Evolutionary conservation across 2,797 vertebrate genomes (phyloP), one percentile per base, ranked within the genome.

Genomic region (Girardinus metallicus): DNA sequence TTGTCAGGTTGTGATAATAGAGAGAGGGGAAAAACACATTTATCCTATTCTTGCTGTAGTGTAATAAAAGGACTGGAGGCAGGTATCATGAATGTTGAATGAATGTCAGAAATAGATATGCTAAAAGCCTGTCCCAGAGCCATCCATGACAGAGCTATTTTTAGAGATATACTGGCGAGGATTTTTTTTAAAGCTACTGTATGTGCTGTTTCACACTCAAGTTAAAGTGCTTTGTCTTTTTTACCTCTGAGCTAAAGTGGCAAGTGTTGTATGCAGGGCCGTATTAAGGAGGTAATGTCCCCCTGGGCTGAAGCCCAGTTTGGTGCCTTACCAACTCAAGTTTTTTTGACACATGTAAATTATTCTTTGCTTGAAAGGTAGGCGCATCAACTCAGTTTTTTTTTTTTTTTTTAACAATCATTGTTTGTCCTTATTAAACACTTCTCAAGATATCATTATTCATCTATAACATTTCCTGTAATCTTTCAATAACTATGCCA

Each of bases 21-120:
- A 29, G 23, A 13, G 43, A 55, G 47, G 16, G 76, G 57, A 73
- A 75, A 77, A 80, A 78, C 1, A 10, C 3, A 29, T 29, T n/a
- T 86, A 77, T 55, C 55, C 36, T 71, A 74, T 82, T 73, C 80
- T 73, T 79, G 34, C 75, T 47, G 70, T 78, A 75, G 82, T 85
- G 87, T 88, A 91, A 92, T 90, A 94, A 88, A 76, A 85, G 86
- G 78, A 83, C 87, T 77, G 73, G 82, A 88, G 85, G 89, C 93
- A 91, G 91, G 92, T 93, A 90, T 86, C 86, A 92, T 95, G 79
- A 95, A 94, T 94, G 91, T 93, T 95, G 92, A 85, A 95, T 94
- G 94, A 91, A 92, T 68, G 89, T 94, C 92, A 93, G 91, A 92
- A 95, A 95, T 94, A 94, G 93, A 95, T 93, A 92, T 90, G 91